Conservation (phyloP, 2,113 vertebrate species). For the Platichthys flesus region DNA sequence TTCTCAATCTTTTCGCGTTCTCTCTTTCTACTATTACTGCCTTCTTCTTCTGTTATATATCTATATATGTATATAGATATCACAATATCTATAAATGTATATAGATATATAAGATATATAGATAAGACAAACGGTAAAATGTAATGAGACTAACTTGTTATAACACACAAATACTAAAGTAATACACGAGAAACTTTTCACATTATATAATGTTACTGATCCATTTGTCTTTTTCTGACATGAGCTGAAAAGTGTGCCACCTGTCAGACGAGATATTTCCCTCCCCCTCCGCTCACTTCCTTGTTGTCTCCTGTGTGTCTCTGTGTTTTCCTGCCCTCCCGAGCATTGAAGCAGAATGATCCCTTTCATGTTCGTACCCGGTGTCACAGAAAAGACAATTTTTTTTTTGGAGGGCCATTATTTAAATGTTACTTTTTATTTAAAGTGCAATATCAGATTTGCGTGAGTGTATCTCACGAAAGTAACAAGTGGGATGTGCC, state of each 20-base stretch:
- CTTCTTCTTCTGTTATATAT: too few relatives aligned
- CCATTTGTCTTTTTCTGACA: neutral
- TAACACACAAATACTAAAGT: too few relatives aligned
- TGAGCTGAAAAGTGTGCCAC: conserved; percentile 42
- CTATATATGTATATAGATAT: too few relatives aligned
- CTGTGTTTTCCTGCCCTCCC: conserved; percentile 50
- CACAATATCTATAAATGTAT: too few relatives aligned
- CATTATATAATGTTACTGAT: neutral
- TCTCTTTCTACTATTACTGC: too few relatives aligned
- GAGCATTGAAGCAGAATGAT: conserved; percentile 44
- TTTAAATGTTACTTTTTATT: conserved; percentile 32
- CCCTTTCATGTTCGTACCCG: conserved; percentile 59
- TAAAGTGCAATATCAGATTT: conserved; percentile 37
- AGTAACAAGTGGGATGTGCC: conserved; percentile 30
- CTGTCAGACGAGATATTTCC: conserved; percentile 44
- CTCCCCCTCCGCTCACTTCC: conserved; percentile 31
- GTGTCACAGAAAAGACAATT: conserved; percentile 46
- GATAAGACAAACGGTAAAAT: too few relatives aligned
- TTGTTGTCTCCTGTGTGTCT: conserved; percentile 45
- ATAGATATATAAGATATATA: too few relatives aligned
- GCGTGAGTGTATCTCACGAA: conserved; percentile 42
- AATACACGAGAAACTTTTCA: neutral
- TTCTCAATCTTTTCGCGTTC: too few relatives aligned
- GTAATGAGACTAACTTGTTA: neutral
- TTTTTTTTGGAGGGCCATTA: conserved; percentile 35